phyloP scores from a whole-genome alignment of 1,140 invertebrate genomes.

The Drosophila erecta region DNA sequence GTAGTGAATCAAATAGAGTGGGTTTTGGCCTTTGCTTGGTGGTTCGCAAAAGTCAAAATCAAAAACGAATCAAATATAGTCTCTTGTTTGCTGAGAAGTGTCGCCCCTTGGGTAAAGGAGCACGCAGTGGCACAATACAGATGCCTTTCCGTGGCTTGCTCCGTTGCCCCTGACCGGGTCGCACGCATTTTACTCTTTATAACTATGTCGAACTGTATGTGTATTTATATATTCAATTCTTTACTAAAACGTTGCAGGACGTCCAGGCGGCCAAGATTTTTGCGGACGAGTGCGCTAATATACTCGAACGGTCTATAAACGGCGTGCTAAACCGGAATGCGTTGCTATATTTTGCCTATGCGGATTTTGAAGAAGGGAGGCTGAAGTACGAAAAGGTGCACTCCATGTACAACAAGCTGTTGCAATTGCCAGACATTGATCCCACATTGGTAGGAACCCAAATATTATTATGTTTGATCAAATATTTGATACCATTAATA shows the following conservation, averaged over 20 bases:
- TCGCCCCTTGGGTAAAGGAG: conserved; percentile 69
- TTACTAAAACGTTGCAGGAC: conserved; percentile 87
- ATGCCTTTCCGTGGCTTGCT: conserved; percentile 37
- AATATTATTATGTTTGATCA: conserved; percentile 6
- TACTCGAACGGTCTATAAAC: conserved; percentile 96
- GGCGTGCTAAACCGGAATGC: conserved; percentile 95
- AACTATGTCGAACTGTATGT: background rate
- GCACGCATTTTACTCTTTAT: conserved; percentile 65
- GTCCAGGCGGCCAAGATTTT: conserved; percentile 95
- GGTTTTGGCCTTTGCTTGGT: conserved; percentile 17
- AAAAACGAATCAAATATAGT: conserved; percentile 52
- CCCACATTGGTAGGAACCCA: conserved; percentile 92
- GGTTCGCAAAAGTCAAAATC: conserved; percentile 18
- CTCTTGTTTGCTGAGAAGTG: conserved; percentile 69
- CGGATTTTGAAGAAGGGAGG: conserved; percentile 99
- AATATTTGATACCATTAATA: background rate
- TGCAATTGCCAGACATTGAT: conserved; percentile 95
- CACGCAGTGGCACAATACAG: conserved; percentile 34
- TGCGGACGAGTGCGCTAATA: conserved; percentile 96
- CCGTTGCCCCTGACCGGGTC: conserved; percentile 62
- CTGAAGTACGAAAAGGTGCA: conserved; percentile 99
- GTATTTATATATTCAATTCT: background rate
- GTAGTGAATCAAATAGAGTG: conserved; percentile 61
- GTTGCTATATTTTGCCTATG: conserved; percentile 98
- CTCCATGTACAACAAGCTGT: conserved; percentile 96